Base-by-base conservation (phyloP, 2,113 vertebrate genomes). In the Bungarus multicinctus region DNA sequence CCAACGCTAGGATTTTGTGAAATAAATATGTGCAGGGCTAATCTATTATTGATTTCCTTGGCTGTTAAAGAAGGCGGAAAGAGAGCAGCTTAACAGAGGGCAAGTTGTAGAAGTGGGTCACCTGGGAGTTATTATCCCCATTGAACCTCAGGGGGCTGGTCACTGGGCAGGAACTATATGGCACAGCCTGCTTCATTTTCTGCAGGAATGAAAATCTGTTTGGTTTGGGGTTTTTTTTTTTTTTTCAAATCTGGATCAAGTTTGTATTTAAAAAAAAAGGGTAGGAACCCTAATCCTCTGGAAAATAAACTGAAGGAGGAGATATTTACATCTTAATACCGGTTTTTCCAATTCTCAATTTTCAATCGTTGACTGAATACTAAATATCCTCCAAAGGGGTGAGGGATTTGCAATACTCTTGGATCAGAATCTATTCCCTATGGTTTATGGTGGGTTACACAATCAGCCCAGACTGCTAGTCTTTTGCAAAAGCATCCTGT, bases 401-500 rank as follows among this genome's bases (percentile, higher is more conserved):
- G 4, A 2, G 20, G 92, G 74, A 47, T 94, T 45, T 94, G 91
- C 93, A 93, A 52, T 74, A 39, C 58, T 22, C n/a, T 88, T n/a
- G 43, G 39, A 58, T 0, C 0, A 1, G 2, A 9, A 3, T 53
- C 69, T 25, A 9, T 18, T n/a, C 57, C 50, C 22, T 53, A 1
- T 22, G 57, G 23, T 81, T 2, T 0, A 74, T 91, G 93, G 93
- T 92, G 14, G 92, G 92, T 90, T 89, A 87, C 88, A 94, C 60
- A 89, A 93, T 93, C 2, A 9, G 7, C 2, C 34, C 25, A 16
- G 57, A 43, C 3, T 5, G 22, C 23, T 39, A 20, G 20, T 34
- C 11, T 85, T 96, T 95, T 93, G 95, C 91, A 88, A 58, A 93
- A 88, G 93, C 91, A 39, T 95, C 92, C 97, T 97, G 96, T 97